Conservation (phyloP, 2,888 invertebrate species). For the Apeira syringaria region DNA sequence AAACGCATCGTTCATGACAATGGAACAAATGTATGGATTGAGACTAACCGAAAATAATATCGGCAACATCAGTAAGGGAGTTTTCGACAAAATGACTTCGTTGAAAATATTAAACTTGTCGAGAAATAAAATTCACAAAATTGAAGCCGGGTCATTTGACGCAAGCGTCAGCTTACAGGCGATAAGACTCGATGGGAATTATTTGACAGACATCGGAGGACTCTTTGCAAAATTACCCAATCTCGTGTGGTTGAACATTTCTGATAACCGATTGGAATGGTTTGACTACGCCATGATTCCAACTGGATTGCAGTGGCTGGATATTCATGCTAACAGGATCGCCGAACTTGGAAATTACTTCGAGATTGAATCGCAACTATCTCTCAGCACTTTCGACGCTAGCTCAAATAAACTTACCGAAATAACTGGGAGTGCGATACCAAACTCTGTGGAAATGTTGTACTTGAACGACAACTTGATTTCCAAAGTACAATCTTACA, state of each 20-base stretch:
- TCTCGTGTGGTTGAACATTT: slow-evolving; percentile 93
- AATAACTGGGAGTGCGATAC: slow-evolving; percentile 92
- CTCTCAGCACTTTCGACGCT: slow-evolving; percentile 91
- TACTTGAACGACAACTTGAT: slow-evolving; percentile 92
- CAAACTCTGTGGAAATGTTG: slow-evolving; percentile 91
- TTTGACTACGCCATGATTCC: slow-evolving; percentile 95
- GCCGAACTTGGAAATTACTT: slow-evolving; percentile 93
- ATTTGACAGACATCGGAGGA: slow-evolving; percentile 89
- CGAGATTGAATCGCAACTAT: slow-evolving; percentile 91
- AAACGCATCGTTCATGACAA: slow-evolving; percentile 90
- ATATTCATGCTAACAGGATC: slow-evolving; percentile 93
- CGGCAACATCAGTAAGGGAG: slow-evolving; percentile 90
- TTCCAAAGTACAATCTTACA: slow-evolving; percentile 92
- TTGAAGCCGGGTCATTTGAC: slow-evolving; percentile 91
- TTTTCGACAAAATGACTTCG: slow-evolving; percentile 90
- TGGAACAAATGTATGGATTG: slow-evolving; percentile 91
- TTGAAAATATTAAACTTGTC: slow-evolving; percentile 93
- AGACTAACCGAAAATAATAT: slow-evolving; percentile 93
- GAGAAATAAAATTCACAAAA: slow-evolving; percentile 91
- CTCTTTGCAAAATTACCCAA: slow-evolving; percentile 92
- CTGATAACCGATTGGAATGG: slow-evolving; percentile 92
- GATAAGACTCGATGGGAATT: slow-evolving; percentile 92
- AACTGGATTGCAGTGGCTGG: slow-evolving; percentile 92
- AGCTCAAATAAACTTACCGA: slow-evolving; percentile 92
- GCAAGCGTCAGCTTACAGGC: slow-evolving; percentile 90